A percentile compares a stretch with the other conserved stretches of the same genome.
phyloP scores from a whole-genome alignment of 2,797 vertebrate species.

The Antennarius maculatus region DNA sequence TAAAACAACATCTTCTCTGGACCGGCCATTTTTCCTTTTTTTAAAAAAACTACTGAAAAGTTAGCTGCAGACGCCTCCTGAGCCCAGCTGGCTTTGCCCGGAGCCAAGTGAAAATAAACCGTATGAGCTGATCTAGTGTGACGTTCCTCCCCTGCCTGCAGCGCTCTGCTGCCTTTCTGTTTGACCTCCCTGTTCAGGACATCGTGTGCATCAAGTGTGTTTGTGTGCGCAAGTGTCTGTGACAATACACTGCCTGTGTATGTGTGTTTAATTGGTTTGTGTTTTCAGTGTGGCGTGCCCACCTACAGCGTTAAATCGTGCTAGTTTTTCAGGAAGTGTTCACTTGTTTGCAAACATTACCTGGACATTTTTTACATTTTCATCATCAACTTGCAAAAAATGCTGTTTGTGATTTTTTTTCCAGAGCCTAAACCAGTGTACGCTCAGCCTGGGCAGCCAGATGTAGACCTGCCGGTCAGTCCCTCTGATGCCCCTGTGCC shows the following conservation, averaged over 20 bases:
- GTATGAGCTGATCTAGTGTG: conserved; percentile 75
- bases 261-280: conserved; percentile 10
- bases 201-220: conserved; percentile 43
- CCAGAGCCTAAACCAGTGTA: conserved; percentile 97
- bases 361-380: neutral
- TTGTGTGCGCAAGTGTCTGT: conserved; percentile 9
- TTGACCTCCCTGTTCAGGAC: conserved; percentile 73
- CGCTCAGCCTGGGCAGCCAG: conserved; percentile 96
- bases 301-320: conserved; percentile 6
- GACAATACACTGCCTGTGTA: conserved; percentile 45
- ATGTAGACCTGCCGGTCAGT: conserved; percentile 97
- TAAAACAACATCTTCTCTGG: conserved; percentile 29
- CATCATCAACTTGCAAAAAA: conserved; percentile 2
- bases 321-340: conserved; percentile 6
- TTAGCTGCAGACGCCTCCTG: conserved; percentile 66
- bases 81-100: conserved; percentile 60
- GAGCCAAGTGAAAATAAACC: conserved; percentile 73
- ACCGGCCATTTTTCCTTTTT: conserved; percentile 53
- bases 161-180: conserved; percentile 68
- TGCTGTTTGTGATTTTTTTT: conserved; percentile 9
- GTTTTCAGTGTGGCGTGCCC: conserved; percentile 6
- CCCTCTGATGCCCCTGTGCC: conserved; percentile 94
- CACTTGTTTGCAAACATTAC: conserved; percentile 1
- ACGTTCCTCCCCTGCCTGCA: conserved; percentile 70
- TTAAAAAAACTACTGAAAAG: conserved; percentile 47